Evolutionary conservation across 2,113 vertebrate genomes (phyloP), one percentile per base, ranked within the genome.

Genomic region (Ranitomeya imitator): DNA sequence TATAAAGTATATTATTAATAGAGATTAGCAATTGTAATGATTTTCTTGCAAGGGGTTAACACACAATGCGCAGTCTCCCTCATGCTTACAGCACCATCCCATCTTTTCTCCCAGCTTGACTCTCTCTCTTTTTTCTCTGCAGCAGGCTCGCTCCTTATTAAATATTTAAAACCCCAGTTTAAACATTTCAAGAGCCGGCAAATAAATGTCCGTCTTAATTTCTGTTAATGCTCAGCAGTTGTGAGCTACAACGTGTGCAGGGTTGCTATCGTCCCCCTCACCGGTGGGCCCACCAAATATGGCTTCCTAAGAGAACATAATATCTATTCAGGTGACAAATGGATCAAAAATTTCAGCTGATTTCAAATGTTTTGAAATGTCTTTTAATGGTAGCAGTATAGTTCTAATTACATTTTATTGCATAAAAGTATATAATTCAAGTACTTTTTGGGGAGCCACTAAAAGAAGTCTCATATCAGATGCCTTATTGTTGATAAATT

Each of bases 141-240:
- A 78, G 83, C 84, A 88, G 79, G 79, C 79, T 73, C 86, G 37
- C 45, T 74, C 63, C 86, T 88, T 88, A 88, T 88, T 88, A 88
- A 88, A 88, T 88, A 88, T 88, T 88, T 88, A 88, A 88, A 83
- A 88, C 71, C 79, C 67, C 79, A 82, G 86, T 82, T 88, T 82
- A 88, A 88, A 88, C 86, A 82, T 88, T 88, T 82, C 86, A 82
- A 88, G 86, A 88, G 86, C 86, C 78, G 67, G 86, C 86, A 88
- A 88, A 88, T 88, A 88, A 88, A 88, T 88, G 86, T 88, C 86
- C 79, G 79, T 82, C 86, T 87, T 87, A 80, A 87, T 87, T 88
- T 88, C 86, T 88, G 63, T 88, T 88, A 82, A 73, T 88, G 79
- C 86, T 88, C 79, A 88, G 86, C 86, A 88, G 54, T 88, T 88